Evolutionary conservation across 2,888 invertebrate species (phyloP).

Genomic region (Leistus spinibarbis): DNA sequence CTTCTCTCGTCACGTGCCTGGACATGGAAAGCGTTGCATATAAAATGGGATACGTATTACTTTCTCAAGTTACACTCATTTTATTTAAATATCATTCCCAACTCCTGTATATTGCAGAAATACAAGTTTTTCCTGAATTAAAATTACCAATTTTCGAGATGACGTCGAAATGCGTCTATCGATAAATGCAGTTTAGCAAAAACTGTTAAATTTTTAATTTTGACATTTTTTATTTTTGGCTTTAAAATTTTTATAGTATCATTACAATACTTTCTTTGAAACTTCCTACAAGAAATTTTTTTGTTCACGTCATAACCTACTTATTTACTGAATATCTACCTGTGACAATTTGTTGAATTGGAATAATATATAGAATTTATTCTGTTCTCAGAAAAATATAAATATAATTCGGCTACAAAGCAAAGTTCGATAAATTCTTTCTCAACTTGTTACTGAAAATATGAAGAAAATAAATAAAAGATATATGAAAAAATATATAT

Average conservation of each 20-base stretch:
- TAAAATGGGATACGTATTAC: constrained; percentile 3
- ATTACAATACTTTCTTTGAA: too few relatives aligned
- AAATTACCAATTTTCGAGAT: too few relatives aligned
- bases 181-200: too few relatives aligned
- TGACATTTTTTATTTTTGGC: too few relatives aligned
- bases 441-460: not conserved
- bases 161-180: too few relatives aligned
- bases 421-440: not conserved
- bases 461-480: too few relatives aligned
- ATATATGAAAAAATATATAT: not conserved
- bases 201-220: too few relatives aligned
- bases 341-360: not conserved
- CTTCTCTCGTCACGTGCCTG: constrained; percentile 23
- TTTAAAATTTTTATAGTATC: too few relatives aligned
- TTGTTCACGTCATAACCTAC: not conserved
- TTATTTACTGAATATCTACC: not conserved
- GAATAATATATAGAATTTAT: not conserved
- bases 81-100: not conserved
- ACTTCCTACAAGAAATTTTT: not conserved
- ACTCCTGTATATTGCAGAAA: too few relatives aligned
- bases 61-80: not conserved
- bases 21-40: constrained; percentile 9
- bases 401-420: not conserved
- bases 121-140: too few relatives aligned
- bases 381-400: not conserved